phyloP scores from a whole-genome alignment of 2,797 vertebrate species.

The Pseudochirops cupreus region DNA sequence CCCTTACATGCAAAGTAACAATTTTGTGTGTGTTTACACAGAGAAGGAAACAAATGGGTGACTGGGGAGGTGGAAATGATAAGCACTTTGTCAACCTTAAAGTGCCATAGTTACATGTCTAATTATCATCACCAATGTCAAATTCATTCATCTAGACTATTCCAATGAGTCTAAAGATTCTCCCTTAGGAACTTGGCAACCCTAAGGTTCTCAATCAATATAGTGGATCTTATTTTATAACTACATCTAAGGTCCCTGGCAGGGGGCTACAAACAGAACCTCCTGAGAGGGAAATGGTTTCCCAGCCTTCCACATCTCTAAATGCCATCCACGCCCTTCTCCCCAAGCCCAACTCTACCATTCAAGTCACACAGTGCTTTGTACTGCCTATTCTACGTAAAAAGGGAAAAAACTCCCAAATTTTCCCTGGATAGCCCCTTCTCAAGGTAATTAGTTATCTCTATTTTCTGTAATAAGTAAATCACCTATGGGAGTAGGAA shows the following conservation, averaged over 20 bases:
- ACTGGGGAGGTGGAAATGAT: background rate
- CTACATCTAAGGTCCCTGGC: background rate
- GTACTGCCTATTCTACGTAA: background rate
- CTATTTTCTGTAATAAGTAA: conserved; percentile 55
- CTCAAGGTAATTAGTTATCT: conserved; percentile 1
- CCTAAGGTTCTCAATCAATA: background rate
- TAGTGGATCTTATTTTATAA: background rate
- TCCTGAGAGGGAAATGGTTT: background rate
- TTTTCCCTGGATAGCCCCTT: background rate
- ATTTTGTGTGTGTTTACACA: background rate
- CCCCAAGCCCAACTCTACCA: background rate
- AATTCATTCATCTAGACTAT: background rate
- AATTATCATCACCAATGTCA: background rate
- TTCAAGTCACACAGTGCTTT: background rate
- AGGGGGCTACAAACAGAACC: background rate
- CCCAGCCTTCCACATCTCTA: background rate
- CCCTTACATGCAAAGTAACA: conserved; percentile 55
- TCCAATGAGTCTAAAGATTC: background rate
- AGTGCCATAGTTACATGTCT: background rate
- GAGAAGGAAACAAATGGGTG: conserved; percentile 47
- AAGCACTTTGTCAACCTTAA: background rate
- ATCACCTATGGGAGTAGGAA: conserved; percentile 60
- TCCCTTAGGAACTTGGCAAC: background rate
- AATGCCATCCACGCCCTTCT: background rate
- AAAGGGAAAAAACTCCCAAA: background rate